Conservation (phyloP, 2,888 invertebrate genomes). For the Clanis bilineata region DNA sequence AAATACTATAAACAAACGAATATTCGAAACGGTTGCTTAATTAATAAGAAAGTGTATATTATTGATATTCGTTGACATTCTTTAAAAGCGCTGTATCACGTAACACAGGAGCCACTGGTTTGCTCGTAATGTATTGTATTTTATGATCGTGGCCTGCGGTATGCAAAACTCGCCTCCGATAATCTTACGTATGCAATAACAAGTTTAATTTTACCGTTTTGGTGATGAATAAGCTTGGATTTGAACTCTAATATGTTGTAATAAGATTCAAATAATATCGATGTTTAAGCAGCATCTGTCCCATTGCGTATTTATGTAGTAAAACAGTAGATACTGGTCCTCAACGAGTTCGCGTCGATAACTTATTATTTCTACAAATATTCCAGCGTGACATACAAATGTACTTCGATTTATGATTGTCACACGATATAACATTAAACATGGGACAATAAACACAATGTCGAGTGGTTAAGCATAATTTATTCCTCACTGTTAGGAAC, state of each 20-base stretch:
- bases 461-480: neutral
- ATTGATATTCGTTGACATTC: conserved; percentile 56
- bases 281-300: neutral
- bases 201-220: conserved; percentile 48
- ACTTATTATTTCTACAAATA: conserved; percentile 67
- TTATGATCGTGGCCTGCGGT: conserved; percentile 72
- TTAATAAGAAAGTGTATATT: conserved; percentile 52
- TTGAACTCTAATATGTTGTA: conserved; percentile 31
- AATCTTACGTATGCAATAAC: conserved; percentile 60
- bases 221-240: conserved; percentile 29
- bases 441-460: conserved; percentile 2
- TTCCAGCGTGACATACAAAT: conserved; percentile 49
- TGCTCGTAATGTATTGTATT: conserved; percentile 73
- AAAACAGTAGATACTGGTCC: conserved; percentile 50
- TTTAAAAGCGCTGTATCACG: conserved; percentile 63
- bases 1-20: conserved; percentile 24
- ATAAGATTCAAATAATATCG: neutral
- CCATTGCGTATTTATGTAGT: conserved; percentile 45
- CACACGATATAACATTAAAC: conserved; percentile 3
- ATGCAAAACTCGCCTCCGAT: conserved; percentile 74
- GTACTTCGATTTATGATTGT: conserved; percentile 3
- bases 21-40: conserved; percentile 42
- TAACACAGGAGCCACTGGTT: conserved; percentile 68
- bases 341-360: conserved; percentile 53
- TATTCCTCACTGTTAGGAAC: neutral